Evolutionary conservation across 2,888 invertebrate genomes (phyloP).

Genomic region (Nomada ferruginata): DNA sequence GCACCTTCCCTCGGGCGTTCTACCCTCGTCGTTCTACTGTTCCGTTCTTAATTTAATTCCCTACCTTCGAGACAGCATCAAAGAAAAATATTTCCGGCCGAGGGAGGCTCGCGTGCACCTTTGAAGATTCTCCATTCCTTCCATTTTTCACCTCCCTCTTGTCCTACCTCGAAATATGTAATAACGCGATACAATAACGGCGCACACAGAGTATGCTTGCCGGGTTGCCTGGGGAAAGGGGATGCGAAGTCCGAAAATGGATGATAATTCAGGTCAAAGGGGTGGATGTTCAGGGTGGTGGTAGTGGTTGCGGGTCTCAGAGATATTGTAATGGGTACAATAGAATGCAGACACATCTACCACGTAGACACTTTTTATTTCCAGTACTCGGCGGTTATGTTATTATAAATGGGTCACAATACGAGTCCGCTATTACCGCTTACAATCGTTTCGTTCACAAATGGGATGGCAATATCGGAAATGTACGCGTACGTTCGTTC

Average conservation of each 20-base stretch:
- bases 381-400: slow-evolving; percentile 71
- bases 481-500: slow-evolving; percentile 19
- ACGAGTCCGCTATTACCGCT: slow-evolving; percentile 64
- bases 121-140: background rate
- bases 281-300: background rate
- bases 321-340: background rate
- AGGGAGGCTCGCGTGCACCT: background rate
- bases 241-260: background rate
- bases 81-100: slow-evolving; percentile 2
- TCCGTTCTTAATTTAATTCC: slow-evolving; percentile 6
- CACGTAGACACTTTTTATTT: slow-evolving; percentile 74
- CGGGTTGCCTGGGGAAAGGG: background rate
- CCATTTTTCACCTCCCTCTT: background rate
- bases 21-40: no score
- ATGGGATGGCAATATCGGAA: slow-evolving; percentile 18
- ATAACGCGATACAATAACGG: background rate
- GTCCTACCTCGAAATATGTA: background rate
- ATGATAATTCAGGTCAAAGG: slow-evolving; percentile 1
- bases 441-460: slow-evolving; percentile 61
- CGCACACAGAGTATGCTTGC: no score
- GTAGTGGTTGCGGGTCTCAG: background rate
- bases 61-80: background rate
- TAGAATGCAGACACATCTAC: slow-evolving; percentile 46
- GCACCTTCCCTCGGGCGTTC: background rate
- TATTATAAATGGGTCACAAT: slow-evolving; percentile 73